These are phyloP conservation scores for Apamea sordens DNA, from an alignment of 2,888 invertebrate genomes.

Conservation along the genomic window DNA sequence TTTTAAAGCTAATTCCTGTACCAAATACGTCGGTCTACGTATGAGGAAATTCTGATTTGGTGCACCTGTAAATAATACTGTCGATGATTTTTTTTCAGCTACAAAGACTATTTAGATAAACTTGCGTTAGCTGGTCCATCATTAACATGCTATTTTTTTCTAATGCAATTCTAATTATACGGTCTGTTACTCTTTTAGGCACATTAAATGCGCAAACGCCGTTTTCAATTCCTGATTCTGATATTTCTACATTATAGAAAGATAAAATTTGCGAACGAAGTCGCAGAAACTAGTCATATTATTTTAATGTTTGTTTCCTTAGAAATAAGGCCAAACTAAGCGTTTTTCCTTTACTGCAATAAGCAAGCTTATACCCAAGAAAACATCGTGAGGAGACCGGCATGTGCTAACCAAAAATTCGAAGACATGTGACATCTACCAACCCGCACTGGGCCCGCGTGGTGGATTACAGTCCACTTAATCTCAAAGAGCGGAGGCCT, in stretches of 20 bases:
- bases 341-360: not conserved
- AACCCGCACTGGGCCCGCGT: not conserved
- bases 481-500: not conserved
- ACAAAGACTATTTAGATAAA: not conserved
- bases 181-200: not conserved
- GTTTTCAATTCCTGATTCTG: not conserved
- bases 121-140: not conserved
- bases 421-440: not conserved
- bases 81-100: not conserved
- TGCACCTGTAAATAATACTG: not conserved
- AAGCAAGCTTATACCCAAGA: not conserved
- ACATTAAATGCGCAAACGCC: not conserved
- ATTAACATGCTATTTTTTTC: not conserved
- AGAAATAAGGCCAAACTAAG: not conserved
- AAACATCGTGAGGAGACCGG: not conserved
- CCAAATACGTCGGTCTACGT: not conserved
- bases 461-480: not conserved
- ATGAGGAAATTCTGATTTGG: not conserved
- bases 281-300: not conserved
- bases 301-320: not conserved
- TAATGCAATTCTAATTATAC: not conserved
- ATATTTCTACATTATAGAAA: not conserved
- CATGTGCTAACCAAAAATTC: not conserved
- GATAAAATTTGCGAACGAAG: not conserved
- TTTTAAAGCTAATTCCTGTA: not conserved